Evolutionary conservation across 2,888 invertebrate species (phyloP), one percentile per base, ranked within the genome.

Genomic region (Tipula helvola): DNA sequence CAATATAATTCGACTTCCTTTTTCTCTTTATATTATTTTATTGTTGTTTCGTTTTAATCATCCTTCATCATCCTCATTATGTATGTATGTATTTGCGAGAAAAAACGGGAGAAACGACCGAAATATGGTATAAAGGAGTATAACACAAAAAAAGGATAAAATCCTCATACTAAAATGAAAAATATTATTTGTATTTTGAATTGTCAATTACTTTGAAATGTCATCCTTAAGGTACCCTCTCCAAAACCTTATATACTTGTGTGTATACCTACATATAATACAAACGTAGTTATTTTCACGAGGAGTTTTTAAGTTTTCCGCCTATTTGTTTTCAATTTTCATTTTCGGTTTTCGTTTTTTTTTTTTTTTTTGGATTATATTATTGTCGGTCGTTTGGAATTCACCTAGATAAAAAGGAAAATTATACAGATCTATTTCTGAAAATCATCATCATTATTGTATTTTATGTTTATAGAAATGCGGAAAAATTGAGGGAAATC

Each of bases 151-250:
- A 71, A 28, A 28, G 71, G 71, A 71, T 71, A 71, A 71, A 71
- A 71, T 71, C 28, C 71, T 28, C 71, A 71, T 28, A 71, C 71
- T 28, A 71, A 52, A n/a, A 2, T 2, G n/a, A 71, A 71, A 71
- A 71, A 10, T 28, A 71, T 10, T 28, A 71, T 28, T 18, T 28
- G 28, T 28, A 71, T 71, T 71, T 71, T 71, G 71, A 71, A 71
- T 71, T 71, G 71, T 71, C 71, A 71, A 71, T 71, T 71, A 71
- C 71, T 71, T 71, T 71, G 71, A 71, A 71, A 71, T 71, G 71
- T 71, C 71, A 71, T 71, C 71, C 71, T 71, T 28, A 71, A 71
- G 18, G 28, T 71, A 71, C 71, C 71, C 28, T 71, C 16, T 52
- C 52, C 16, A 28, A 28, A 28, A 28, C 28, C 28, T 28, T 28